phyloP scores from a whole-genome alignment of 2,888 invertebrate species.

The Margaritifera margaritifera region DNA sequence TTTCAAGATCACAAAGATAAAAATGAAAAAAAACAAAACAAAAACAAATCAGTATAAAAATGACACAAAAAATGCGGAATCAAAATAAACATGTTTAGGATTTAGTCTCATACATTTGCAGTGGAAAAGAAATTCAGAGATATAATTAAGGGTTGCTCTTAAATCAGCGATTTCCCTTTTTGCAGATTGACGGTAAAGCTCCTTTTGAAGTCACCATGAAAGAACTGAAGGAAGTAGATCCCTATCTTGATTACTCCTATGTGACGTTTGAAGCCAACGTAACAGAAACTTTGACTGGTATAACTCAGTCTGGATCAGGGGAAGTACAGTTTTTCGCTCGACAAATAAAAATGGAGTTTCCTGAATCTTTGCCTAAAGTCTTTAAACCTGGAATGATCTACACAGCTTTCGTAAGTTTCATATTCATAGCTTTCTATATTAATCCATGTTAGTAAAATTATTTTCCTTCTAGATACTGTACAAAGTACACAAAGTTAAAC shows the following conservation, averaged over 20 bases:
- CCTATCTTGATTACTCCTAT: constrained; percentile 19
- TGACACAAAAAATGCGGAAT: too few relatives aligned
- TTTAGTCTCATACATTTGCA: too few relatives aligned
- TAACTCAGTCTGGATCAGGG: constrained; percentile 84
- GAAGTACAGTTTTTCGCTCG: constrained; percentile 83
- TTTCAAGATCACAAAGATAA: too few relatives aligned
- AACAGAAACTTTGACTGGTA: constrained; percentile 89
- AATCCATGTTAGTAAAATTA: background rate
- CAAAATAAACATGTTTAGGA: too few relatives aligned
- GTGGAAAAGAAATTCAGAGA: too few relatives aligned
- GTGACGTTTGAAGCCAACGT: constrained; percentile 81
- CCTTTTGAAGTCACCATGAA: constrained; percentile 31
- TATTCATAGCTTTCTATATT: background rate
- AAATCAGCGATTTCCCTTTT: background rate
- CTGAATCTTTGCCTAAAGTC: constrained; percentile 31
- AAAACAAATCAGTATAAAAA: too few relatives aligned
- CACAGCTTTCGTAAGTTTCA: constrained; percentile 35
- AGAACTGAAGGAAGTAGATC: constrained; percentile 19
- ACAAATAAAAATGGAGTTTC: constrained; percentile 42
- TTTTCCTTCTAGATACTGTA: too few relatives aligned
- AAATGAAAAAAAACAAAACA: too few relatives aligned
- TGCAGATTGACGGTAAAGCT: constrained; percentile 45
- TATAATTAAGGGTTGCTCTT: background rate
- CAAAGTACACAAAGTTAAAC: too few relatives aligned
- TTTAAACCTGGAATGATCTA: constrained; percentile 51